Percentiles rank a stretch among this genome's conserved stretches.
These are phyloP conservation scores for Loxodonta africana DNA, from an alignment of 2,113 vertebrate genomes.

Conservation along the genomic window DNA sequence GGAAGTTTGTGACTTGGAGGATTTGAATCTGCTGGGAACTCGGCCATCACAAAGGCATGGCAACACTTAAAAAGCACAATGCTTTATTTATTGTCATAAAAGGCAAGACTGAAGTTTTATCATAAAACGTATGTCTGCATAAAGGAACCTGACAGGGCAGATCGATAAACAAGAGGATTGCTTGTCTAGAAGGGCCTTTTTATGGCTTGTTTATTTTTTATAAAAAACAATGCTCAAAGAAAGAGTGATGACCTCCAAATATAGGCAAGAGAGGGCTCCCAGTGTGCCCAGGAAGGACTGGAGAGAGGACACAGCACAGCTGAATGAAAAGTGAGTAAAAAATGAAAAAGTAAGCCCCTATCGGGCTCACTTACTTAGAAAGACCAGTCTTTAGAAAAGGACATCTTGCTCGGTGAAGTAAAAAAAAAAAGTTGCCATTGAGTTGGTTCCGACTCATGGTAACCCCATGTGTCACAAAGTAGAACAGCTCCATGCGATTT, in stretches of 20 bases:
- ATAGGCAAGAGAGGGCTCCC: constrained; percentile 67
- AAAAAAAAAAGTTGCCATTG: no score
- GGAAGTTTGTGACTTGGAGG: neutral
- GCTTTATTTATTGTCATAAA: constrained; percentile 78
- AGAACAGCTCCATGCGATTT: no score
- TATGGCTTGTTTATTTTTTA: constrained; percentile 50
- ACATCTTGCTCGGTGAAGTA: no score
- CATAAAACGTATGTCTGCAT: constrained; percentile 84
- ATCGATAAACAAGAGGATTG: constrained; percentile 85
- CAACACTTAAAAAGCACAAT: fast-evolving
- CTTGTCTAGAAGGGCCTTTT: constrained; percentile 66
- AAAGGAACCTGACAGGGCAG: constrained; percentile 78
- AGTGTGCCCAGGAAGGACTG: constrained; percentile 28
- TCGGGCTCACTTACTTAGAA: neutral
- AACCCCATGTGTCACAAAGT: no score
- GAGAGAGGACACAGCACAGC: neutral
- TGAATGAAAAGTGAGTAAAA: neutral
- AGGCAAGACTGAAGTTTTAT: constrained; percentile 77
- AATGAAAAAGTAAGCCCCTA: neutral
- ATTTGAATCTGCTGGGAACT: neutral
- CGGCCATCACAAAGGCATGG: neutral
- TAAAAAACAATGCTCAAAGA: constrained; percentile 76
- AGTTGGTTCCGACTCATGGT: no score
- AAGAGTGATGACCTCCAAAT: constrained; percentile 81
- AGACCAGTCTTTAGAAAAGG: neutral